phyloP scores from a whole-genome alignment of 2,888 invertebrate species.

The Tenthredo livida region DNA sequence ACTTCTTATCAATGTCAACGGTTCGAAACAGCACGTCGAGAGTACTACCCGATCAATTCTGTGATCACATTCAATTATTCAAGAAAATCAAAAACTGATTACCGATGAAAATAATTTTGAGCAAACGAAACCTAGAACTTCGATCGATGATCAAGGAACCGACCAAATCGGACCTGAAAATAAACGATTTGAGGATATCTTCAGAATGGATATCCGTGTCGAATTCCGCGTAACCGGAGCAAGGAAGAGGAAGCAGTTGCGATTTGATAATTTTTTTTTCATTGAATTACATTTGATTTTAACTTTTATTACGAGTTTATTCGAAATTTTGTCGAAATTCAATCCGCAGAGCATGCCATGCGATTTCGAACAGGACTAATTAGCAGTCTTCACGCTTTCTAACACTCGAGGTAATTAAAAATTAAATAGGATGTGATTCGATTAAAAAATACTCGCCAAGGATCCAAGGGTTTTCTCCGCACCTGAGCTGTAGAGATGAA shows the following conservation, averaged over 20 bases:
- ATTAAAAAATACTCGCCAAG: neutral
- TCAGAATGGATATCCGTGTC: neutral
- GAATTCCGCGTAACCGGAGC: neutral
- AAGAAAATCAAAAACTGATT: neutral
- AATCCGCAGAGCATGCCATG: neutral
- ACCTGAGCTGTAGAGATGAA: neutral
- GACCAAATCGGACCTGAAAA: neutral
- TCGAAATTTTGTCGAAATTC: neutral
- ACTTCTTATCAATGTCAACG: neutral
- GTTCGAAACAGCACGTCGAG: neutral
- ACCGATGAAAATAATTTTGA: too few relatives aligned
- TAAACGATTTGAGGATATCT: too few relatives aligned
- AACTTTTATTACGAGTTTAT: neutral
- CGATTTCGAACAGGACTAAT: neutral
- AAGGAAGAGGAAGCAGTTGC: neutral
- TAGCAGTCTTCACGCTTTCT: conserved; percentile 34
- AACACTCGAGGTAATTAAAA: conserved; percentile 13
- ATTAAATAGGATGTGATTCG: neutral
- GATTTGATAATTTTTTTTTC: neutral
- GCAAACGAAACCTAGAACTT: neutral
- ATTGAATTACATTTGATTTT: neutral
- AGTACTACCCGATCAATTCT: neutral
- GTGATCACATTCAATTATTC: too few relatives aligned
- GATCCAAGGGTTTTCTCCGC: too few relatives aligned
- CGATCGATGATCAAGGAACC: neutral